Base-by-base conservation (phyloP, 30 jellyfish, hydroid and myxozoan species). In the Aurelia coerulea region DNA sequence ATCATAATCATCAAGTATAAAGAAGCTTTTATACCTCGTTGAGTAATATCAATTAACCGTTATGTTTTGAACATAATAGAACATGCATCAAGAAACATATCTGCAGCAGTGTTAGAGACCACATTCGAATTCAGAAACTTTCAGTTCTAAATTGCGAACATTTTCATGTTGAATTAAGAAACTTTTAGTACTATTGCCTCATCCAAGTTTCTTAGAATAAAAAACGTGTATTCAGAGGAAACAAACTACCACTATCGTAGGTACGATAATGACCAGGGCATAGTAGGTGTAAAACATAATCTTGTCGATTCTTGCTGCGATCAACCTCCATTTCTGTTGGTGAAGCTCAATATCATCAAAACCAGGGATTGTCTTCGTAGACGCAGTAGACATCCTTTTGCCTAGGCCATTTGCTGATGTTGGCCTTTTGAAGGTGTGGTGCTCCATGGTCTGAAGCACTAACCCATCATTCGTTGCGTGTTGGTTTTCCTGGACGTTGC, bases 241-340 rank as follows among this genome's bases (percentile, higher is more conserved):
- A 46, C 56, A 46, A 46, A 46, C 56, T 3, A 46, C 56, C 56
- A 83, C 92, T 1, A 71, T 71, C 0, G 42, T 49, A 2, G 92
- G 92, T 71, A 62, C 78, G 5, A 83, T 4, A 74, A 83, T 56
- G 13, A 73, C 72, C 10, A 83, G 68, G 34, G 92, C 85, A n/a
- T 68, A 31, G 68, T 71, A 84, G 54, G 69, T 2, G 51, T 52
- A 65, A 65, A 84, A 84, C 79, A 84, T 39, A 4, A 73, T 74
- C 31, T 71, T 77, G 68, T 84, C 93, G 16, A 84, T 50, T 15
- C 59, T 49, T 13, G 86, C 81, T 1, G 88, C 75, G 39, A 84
- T 49, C 18, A 84, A 39, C 53, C 53, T 49, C 93, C 93, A 84
- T 51, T 84, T 77, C 66, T 84, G 87, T 42, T 73, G 87, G 65